Evolutionary conservation across 2,888 invertebrate species (phyloP).

Genomic region (Stegana nigrithorax): DNA sequence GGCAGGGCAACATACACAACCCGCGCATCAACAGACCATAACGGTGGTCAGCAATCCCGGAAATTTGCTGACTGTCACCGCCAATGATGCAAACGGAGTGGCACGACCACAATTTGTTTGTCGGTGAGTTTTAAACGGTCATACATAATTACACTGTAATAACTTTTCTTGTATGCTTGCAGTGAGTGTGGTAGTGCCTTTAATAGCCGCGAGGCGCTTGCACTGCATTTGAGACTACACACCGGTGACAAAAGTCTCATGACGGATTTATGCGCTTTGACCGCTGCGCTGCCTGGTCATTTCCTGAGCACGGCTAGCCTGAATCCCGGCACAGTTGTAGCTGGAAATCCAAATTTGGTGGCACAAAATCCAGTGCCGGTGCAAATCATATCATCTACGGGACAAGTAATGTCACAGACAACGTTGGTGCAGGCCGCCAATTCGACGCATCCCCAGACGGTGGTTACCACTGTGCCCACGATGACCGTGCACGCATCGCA

Average conservation of each 20-base stretch:
- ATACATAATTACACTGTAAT: not conserved
- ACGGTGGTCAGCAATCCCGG: constrained; percentile 68
- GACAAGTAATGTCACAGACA: constrained; percentile 68
- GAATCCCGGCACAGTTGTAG: constrained; percentile 67
- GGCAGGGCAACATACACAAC: constrained; percentile 54
- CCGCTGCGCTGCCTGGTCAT: constrained; percentile 80
- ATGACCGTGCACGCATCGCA: constrained; percentile 61
- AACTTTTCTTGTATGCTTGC: not conserved
- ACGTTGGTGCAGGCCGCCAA: constrained; percentile 68
- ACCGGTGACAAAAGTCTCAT: constrained; percentile 84
- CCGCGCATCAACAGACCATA: constrained; percentile 66
- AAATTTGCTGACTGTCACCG: constrained; percentile 66
- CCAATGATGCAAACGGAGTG: constrained; percentile 65
- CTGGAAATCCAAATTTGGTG: constrained; percentile 67
- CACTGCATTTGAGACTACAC: constrained; percentile 82
- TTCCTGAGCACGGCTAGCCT: constrained; percentile 70
- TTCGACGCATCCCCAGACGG: constrained; percentile 64
- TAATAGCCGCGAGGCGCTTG: constrained; percentile 79
- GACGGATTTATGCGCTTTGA: constrained; percentile 83
- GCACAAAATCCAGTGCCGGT: constrained; percentile 68
- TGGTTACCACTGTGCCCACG: constrained; percentile 63
- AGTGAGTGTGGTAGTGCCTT: constrained; percentile 76
- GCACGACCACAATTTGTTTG: constrained; percentile 68
- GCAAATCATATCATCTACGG: constrained; percentile 69
- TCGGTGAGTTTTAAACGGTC: constrained; percentile 53